phyloP scores from a whole-genome alignment of 1,140 invertebrate genomes.

The Drosophila kikkawai region DNA sequence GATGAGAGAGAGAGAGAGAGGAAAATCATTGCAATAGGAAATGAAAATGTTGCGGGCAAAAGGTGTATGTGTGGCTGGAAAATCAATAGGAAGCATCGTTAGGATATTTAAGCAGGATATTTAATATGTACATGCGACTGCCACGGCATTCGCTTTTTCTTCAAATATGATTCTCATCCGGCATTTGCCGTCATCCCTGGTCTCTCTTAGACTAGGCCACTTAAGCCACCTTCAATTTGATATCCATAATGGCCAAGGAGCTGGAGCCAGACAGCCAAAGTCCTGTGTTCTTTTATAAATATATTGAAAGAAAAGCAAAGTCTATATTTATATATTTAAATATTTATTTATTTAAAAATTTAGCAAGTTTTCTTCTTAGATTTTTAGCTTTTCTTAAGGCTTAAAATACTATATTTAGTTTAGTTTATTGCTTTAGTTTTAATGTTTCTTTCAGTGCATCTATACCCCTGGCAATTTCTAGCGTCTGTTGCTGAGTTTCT shows the following conservation, averaged over 20 bases:
- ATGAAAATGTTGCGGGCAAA: constrained; percentile 70
- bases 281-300: background rate
- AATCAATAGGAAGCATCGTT: constrained; percentile 70
- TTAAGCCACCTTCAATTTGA: constrained; percentile 64
- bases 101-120: constrained; percentile 83
- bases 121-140: constrained; percentile 62
- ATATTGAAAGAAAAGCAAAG: background rate
- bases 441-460: background rate
- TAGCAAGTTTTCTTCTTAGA: background rate
- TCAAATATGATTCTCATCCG: constrained; percentile 36
- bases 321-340: no score
- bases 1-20: constrained; percentile 3
- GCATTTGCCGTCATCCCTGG: constrained; percentile 23
- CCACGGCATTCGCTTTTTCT: constrained; percentile 22
- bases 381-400: background rate
- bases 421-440: background rate
- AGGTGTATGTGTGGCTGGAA: constrained; percentile 16
- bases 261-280: background rate
- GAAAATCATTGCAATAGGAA: constrained; percentile 82
- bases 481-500: constrained; percentile 59
- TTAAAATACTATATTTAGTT: background rate
- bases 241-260: constrained; percentile 54
- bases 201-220: constrained; percentile 41
- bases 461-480: constrained; percentile 40
- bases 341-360: background rate